phyloP scores from a whole-genome alignment of 1,140 invertebrate genomes.

The Drosophila trapezifrons region DNA sequence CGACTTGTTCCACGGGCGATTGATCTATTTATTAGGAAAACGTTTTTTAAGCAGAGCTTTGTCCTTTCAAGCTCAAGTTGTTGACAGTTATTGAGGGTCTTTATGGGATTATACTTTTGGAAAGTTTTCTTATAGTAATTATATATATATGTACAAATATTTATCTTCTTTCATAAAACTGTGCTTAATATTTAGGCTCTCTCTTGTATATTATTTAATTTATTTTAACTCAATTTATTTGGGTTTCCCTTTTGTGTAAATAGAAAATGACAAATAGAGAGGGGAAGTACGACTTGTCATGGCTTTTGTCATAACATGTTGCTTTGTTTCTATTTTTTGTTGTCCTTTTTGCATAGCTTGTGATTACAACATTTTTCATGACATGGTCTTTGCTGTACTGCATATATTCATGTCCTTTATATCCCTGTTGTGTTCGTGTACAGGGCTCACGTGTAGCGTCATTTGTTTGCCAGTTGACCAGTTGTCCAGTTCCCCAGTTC shows the following conservation, averaged over 20 bases:
- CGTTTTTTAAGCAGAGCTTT: not conserved
- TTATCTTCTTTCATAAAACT: too few relatives aligned
- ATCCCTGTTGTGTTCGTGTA: constrained; percentile 18
- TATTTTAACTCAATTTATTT: not conserved
- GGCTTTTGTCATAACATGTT: constrained; percentile 9
- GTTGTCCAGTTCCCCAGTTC: constrained; percentile 42
- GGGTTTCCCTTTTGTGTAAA: not conserved
- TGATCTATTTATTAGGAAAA: constrained; percentile 8
- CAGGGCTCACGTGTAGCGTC: constrained; percentile 28
- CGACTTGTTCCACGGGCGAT: constrained; percentile 1
- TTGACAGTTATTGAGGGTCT: not conserved
- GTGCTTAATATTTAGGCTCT: too few relatives aligned
- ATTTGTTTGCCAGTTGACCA: constrained; percentile 56
- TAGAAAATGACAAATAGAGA: constrained; percentile 1
- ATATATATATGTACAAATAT: too few relatives aligned
- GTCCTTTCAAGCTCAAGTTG: not conserved
- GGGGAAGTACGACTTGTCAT: constrained; percentile 6
- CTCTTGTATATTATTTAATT: not conserved
- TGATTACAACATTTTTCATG: constrained; percentile 71
- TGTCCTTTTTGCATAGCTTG: constrained; percentile 52
- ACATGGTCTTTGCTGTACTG: constrained; percentile 45
- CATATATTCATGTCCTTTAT: constrained; percentile 26
- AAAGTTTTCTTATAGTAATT: too few relatives aligned
- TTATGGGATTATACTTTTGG: too few relatives aligned
- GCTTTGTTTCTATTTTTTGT: not conserved